Percentiles rank a stretch among this genome's conserved stretches.
These are phyloP conservation scores for Habroteleia sp. DNA, from an alignment of 2,888 invertebrate species.

Conservation along the genomic window DNA sequence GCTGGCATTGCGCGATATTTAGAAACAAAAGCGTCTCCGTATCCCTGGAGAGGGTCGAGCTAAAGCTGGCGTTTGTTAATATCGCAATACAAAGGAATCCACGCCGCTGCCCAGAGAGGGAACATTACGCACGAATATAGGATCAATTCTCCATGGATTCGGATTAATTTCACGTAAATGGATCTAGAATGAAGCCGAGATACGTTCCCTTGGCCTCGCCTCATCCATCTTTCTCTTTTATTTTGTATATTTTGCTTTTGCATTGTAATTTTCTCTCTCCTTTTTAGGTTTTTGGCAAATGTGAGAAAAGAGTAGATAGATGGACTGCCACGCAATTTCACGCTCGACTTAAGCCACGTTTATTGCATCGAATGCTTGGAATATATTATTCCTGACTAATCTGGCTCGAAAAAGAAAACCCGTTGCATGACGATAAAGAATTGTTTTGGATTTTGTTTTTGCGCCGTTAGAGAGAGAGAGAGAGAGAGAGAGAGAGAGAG, in stretches of 20 bases:
- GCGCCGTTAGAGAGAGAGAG: not conserved
- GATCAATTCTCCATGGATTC: conserved; percentile 55
- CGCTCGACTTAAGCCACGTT: conserved; percentile 63
- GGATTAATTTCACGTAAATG: conserved; percentile 63
- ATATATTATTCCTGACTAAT: conserved; percentile 56
- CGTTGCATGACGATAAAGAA: conserved; percentile 34
- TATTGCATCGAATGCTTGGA: conserved; percentile 61
- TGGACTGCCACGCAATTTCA: conserved; percentile 60
- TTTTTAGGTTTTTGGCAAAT: conserved; percentile 21
- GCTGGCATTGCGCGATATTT: conserved; percentile 65
- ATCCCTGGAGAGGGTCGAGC: conserved; percentile 46
- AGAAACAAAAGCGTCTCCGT: conserved; percentile 59
- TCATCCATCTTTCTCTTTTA: not conserved
- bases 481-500: too few species aligned
- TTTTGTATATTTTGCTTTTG: not conserved
- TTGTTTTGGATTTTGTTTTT: conserved; percentile 39
- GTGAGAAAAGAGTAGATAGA: conserved; percentile 58
- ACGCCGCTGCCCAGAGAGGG: conserved; percentile 41
- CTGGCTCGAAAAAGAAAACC: conserved; percentile 31
- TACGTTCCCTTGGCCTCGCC: conserved; percentile 11
- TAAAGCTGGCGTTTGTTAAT: conserved; percentile 58
- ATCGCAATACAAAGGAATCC: conserved; percentile 60
- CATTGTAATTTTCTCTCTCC: too few species aligned
- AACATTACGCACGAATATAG: conserved; percentile 53
- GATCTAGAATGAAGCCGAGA: conserved; percentile 54